Conservation (phyloP, 1,140 invertebrate genomes). For the Calephelis nemesis region DNA sequence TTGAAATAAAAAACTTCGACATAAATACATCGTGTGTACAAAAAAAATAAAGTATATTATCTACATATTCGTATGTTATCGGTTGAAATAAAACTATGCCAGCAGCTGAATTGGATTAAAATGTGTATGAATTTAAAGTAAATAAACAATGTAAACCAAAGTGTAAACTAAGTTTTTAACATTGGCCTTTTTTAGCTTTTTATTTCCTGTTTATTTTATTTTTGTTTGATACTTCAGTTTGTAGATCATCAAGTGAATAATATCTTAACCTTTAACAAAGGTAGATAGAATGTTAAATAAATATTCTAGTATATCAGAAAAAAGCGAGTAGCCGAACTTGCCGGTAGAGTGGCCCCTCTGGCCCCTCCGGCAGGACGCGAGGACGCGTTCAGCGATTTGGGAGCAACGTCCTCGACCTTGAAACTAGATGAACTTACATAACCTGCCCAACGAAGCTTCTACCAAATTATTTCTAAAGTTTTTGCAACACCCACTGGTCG, state of each 20-base stretch:
- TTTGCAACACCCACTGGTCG: slow-evolving; percentile 59
- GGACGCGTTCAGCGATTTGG: slow-evolving; percentile 74
- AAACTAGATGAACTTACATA: slow-evolving; percentile 75
- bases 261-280: slow-evolving; percentile 6
- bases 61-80: no score
- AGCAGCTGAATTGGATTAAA: no score
- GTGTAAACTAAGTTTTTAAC: no score
- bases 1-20: no score
- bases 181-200: no score
- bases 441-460: slow-evolving; percentile 59
- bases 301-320: slow-evolving; percentile 21
- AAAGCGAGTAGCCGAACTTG: slow-evolving; percentile 46
- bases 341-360: slow-evolving; percentile 24
- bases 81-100: no score
- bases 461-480: slow-evolving; percentile 68
- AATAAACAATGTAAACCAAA: no score
- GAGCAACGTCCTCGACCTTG: slow-evolving; percentile 76
- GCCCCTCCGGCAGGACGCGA: slow-evolving; percentile 37
- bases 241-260: neutral
- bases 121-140: no score
- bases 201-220: neutral
- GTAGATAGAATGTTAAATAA: slow-evolving; percentile 9
- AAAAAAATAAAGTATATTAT: no score
- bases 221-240: neutral
- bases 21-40: no score